Evolutionary conservation across 64 coral and sea anemone species (phyloP).

Genomic region (Actinia equina): DNA sequence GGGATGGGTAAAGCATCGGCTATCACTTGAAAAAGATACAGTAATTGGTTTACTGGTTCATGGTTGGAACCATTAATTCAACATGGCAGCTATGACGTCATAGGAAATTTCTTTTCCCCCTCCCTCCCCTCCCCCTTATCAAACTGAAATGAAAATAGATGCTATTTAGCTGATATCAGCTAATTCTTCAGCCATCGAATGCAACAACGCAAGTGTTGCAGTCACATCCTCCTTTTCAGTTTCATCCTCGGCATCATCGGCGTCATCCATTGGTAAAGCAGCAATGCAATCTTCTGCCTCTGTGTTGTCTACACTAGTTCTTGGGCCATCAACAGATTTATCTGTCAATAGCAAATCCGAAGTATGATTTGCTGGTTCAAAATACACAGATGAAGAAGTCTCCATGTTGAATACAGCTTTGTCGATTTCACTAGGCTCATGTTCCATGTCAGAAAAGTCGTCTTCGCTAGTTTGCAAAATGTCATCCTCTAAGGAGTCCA

Average conservation of each 20-base stretch:
- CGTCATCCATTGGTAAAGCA: background rate
- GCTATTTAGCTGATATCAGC: slow-evolving; percentile 5
- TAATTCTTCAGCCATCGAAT: slow-evolving; percentile 62
- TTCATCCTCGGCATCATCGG: slow-evolving; percentile 7
- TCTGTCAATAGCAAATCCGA: background rate
- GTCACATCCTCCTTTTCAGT: slow-evolving; percentile 56
- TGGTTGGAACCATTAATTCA: no score
- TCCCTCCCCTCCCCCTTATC: background rate
- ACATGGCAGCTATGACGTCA: no score
- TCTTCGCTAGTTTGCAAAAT: background rate
- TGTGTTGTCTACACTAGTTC: background rate
- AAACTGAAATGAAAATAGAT: no score
- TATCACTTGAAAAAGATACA: no score
- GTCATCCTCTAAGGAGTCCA: background rate
- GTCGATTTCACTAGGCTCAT: slow-evolving; percentile 5
- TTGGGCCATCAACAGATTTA: background rate
- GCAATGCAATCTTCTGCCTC: background rate
- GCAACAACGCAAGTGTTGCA: slow-evolving; percentile 49
- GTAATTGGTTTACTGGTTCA: no score
- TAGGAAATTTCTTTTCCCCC: no score
- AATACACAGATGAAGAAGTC: slow-evolving; percentile 1
- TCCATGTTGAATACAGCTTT: slow-evolving; percentile 21
- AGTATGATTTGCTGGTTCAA: background rate
- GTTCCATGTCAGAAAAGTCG: background rate
- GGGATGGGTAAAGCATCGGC: no score